phyloP scores from a whole-genome alignment of 2,888 invertebrate genomes.

The Platycnemis pennipes region DNA sequence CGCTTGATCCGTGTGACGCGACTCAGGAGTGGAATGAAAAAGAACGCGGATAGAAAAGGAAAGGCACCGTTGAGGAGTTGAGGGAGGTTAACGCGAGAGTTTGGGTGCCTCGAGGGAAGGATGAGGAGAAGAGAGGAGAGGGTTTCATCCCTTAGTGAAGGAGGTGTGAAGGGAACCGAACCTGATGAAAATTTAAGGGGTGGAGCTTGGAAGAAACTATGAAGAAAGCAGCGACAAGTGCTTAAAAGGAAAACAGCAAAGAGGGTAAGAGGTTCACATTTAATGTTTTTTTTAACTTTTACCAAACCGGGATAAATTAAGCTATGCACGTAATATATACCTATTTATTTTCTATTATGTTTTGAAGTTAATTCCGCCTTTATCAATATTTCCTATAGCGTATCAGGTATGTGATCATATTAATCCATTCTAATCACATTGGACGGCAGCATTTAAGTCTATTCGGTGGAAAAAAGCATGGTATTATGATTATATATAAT shows the following conservation, averaged over 20 bases:
- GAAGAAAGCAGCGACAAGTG: neutral
- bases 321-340: too few relatives aligned
- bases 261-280: neutral
- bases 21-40: too few relatives aligned
- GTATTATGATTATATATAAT: too few relatives aligned
- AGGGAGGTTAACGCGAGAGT: neutral
- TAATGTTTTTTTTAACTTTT: too few relatives aligned
- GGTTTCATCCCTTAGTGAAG: neutral
- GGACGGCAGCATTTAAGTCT: too few relatives aligned
- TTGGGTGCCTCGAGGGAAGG: neutral
- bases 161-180: neutral
- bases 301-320: too few relatives aligned
- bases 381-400: too few relatives aligned
- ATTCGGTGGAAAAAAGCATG: too few relatives aligned
- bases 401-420: too few relatives aligned
- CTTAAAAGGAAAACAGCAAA: neutral
- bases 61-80: neutral
- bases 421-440: too few relatives aligned
- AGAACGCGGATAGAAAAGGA: neutral
- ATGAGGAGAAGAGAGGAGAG: neutral
- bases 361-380: too few relatives aligned
- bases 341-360: too few relatives aligned
- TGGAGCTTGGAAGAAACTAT: neutral
- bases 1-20: neutral
- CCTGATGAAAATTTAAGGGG: slow-evolving; percentile 40